These are phyloP conservation scores for Sebastolobus alascanus DNA, from an alignment of 2,797 vertebrate genomes.

Conservation along the genomic window DNA sequence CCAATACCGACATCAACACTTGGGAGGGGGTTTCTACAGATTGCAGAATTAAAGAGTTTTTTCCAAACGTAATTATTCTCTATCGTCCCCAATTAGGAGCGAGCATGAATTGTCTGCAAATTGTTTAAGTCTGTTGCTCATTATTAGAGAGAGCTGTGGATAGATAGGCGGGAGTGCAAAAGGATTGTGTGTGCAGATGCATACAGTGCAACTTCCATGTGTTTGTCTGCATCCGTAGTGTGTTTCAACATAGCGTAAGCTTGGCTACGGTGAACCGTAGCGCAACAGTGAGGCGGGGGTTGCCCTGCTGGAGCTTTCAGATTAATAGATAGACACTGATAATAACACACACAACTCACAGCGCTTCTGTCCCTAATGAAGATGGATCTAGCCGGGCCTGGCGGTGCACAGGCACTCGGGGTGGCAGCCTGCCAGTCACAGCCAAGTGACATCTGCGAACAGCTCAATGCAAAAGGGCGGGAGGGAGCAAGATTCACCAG, in stretches of 20 bases:
- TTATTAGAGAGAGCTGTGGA: conserved; percentile 36
- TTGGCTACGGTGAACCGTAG: conserved; percentile 45
- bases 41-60: conserved; percentile 29
- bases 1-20: conserved; percentile 31
- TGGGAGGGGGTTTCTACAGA: conserved; percentile 30
- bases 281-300: conserved; percentile 55
- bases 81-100: conserved; percentile 50
- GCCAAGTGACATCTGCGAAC: conserved; percentile 77
- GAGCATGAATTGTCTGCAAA: conserved; percentile 56
- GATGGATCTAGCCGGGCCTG: conserved; percentile 80
- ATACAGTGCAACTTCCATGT: conserved; percentile 6
- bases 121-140: conserved; percentile 55
- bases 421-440: conserved; percentile 83
- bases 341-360: conserved; percentile 80
- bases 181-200: conserved; percentile 15
- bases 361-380: conserved; percentile 79
- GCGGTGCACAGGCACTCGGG: conserved; percentile 63
- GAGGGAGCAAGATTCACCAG: conserved; percentile 64
- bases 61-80: conserved; percentile 59
- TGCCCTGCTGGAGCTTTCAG: conserved; percentile 77
- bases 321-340: conserved; percentile 84
- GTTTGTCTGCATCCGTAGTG: conserved; percentile 1
- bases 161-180: conserved; percentile 15
- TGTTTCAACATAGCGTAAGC: conserved; percentile 35
- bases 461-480: conserved; percentile 71